phyloP scores from a whole-genome alignment of 2,113 vertebrate species.

The Trematocara macrostoma region DNA sequence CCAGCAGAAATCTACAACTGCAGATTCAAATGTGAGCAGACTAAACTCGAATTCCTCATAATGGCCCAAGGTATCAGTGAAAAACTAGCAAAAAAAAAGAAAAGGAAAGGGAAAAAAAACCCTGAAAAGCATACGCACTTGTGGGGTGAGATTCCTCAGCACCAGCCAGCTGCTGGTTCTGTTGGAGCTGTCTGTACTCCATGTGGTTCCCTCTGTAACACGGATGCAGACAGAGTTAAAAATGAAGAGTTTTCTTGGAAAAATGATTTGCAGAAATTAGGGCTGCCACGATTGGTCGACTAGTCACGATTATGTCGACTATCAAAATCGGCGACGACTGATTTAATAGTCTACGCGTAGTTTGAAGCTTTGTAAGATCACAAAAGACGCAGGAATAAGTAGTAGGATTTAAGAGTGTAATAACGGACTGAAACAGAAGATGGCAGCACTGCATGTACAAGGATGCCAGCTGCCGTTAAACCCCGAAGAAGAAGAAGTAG shows the following conservation, averaged over 20 bases:
- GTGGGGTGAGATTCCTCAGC: constrained; percentile 96
- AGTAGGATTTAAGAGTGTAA: no score
- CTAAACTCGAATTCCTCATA: background rate
- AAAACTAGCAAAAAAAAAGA: background rate
- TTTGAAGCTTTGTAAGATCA: no score
- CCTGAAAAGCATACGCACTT: constrained; percentile 68
- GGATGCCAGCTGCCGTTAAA: no score
- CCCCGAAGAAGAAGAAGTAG: no score
- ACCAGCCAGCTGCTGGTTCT: constrained; percentile 98
- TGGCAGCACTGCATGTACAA: no score
- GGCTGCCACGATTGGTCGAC: no score
- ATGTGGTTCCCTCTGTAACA: constrained; percentile 82
- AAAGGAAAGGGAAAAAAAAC: background rate
- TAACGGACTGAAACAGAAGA: no score
- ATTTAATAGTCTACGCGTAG: no score
- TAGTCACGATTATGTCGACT: no score
- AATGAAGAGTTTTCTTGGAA: background rate
- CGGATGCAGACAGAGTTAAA: background rate
- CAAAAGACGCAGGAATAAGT: no score
- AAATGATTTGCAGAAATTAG: background rate
- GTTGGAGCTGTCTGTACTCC: constrained; percentile 94
- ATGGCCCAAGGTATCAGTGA: background rate
- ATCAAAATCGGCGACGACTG: no score
- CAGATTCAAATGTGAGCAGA: background rate
- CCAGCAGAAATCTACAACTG: background rate